These are phyloP conservation scores for Halictus rubicundus DNA, from an alignment of 1,140 invertebrate species.

Conservation along the genomic window DNA sequence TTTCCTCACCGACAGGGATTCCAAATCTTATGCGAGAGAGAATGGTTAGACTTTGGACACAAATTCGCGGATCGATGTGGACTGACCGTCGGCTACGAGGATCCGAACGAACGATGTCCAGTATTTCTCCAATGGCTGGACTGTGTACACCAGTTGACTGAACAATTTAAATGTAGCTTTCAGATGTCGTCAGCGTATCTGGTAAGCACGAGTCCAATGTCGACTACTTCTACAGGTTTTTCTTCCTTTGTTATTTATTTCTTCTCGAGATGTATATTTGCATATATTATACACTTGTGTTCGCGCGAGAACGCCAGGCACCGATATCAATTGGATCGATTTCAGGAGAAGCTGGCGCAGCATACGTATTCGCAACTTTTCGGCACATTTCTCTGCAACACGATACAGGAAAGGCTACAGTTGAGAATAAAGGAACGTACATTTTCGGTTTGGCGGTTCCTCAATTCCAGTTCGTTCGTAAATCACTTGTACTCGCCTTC, in stretches of 20 bases:
- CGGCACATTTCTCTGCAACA: constrained; percentile 98
- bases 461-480: constrained; percentile 88
- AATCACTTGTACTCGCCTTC: constrained; percentile 91
- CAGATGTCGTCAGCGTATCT: constrained; percentile 96
- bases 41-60: constrained; percentile 98
- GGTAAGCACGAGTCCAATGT: constrained; percentile 82
- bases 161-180: constrained; percentile 95
- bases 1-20: constrained; percentile 86
- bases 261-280: too few relatives aligned
- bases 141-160: constrained; percentile 94
- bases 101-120: constrained; percentile 95
- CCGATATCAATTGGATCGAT: not conserved
- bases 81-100: constrained; percentile 89
- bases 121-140: constrained; percentile 99
- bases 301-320: not conserved
- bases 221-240: not conserved
- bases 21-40: constrained; percentile 93
- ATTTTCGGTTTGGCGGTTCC: constrained; percentile 93
- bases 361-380: constrained; percentile 98
- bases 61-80: constrained; percentile 98
- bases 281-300: not conserved
- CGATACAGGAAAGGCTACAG: constrained; percentile 86
- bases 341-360: constrained; percentile 95
- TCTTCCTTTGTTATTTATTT: too few relatives aligned
- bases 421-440: constrained; percentile 86